These are phyloP conservation scores for Neosilurus mollespiculum DNA, from an alignment of 2,797 vertebrate genomes.

Conservation along the genomic window DNA sequence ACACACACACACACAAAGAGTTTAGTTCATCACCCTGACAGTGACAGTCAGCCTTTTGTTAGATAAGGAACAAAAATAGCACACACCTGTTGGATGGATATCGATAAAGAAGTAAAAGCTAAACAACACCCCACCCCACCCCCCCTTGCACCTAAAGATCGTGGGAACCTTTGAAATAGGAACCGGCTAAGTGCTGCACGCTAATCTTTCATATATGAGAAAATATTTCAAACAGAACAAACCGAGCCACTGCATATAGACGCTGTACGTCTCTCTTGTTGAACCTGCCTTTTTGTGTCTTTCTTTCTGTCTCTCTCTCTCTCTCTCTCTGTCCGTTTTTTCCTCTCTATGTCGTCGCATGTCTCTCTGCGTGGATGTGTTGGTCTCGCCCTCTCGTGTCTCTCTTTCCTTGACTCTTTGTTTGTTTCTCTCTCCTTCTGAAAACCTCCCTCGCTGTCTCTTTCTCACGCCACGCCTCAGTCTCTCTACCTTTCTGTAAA, in stretches of 20 bases:
- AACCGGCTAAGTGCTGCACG: too few relatives aligned
- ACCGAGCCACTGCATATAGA: too few relatives aligned
- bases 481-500: not conserved
- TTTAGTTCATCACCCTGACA: slow-evolving; percentile 22
- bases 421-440: not conserved
- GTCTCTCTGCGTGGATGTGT: too few relatives aligned
- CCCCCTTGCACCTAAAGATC: not conserved
- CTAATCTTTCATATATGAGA: too few relatives aligned
- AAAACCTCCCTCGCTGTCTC: not conserved
- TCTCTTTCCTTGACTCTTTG: not conserved
- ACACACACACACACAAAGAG: not conserved
- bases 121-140: too few relatives aligned
- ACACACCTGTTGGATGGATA: slow-evolving; percentile 20
- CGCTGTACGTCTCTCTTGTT: not conserved
- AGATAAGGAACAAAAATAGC: not conserved
- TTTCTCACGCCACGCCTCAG: too few relatives aligned
- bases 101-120: not conserved
- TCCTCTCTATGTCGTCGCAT: too few relatives aligned
- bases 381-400: not conserved
- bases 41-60: slow-evolving; percentile 10
- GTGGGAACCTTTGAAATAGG: not conserved
- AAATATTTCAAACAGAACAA: too few relatives aligned
- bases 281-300: not conserved
- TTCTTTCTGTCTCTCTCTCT: not conserved
- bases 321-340: too few relatives aligned